Evolutionary conservation across 2,888 invertebrate genomes (phyloP), one percentile per base, ranked within the genome.

Genomic region (Dicyrtomina minuta): DNA sequence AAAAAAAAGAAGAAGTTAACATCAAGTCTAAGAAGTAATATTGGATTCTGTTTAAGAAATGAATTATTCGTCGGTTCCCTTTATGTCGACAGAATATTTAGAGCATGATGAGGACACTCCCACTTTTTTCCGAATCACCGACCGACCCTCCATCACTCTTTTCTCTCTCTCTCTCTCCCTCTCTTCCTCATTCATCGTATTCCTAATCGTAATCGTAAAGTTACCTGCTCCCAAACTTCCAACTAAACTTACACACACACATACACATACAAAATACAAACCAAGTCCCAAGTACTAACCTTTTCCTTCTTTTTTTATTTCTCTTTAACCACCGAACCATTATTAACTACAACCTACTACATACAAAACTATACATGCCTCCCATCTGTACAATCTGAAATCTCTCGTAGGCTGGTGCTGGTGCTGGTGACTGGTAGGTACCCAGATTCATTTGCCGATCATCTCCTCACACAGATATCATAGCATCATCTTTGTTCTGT

Each of bases 21-120:
- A n/a, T n/a, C n/a, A n/a, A n/a, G n/a, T n/a, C n/a, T 53, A 65
- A 65, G 41, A 65, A 65, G 53, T 65, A 65, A 65, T 65, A 65
- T 65, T 65, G 51, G 49, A 49, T 65, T 62, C 62, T 62, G 49
- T 62, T 65, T 65, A 65, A 65, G 64, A 65, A 65, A 53, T 65
- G 64, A 65, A 65, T 65, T 65, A 65, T 65, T 53, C 41, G 64
- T 65, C 64, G 64, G 64, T 49, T 41, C n/a, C 64, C 49, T 65
- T 65, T 65, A 60, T 60, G 64, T 51, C 64, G 64, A 65, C 49
- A 65, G 64, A 65, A 65, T 65, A 65, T 65, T 65, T 65, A 65
- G 64, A 65, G 64, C 64, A 60, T 60, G 60, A 60, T 41, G 44
- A 43, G 44, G 53, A 65, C 64, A 24, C 64, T 64, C 64, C 64